Conservation (phyloP, 2,797 vertebrate genomes). For the Falco cherrug region DNA sequence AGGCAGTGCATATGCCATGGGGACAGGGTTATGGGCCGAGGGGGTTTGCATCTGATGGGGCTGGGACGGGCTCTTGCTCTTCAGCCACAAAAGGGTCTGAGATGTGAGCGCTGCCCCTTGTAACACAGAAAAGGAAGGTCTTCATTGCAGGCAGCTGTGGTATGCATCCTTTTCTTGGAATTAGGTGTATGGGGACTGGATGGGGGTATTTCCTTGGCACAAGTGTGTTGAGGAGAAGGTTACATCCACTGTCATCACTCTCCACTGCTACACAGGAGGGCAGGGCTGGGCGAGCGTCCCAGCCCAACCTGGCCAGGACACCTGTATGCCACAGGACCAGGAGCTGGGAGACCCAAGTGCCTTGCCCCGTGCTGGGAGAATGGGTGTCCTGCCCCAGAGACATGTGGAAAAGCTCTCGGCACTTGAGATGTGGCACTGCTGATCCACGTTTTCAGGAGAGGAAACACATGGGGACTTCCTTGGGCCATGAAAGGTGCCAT, state of each 20-base stretch:
- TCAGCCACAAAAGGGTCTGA: background rate
- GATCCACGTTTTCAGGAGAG: background rate
- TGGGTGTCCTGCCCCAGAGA: background rate
- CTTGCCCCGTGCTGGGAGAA: background rate
- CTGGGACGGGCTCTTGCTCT: background rate
- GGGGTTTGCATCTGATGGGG: background rate
- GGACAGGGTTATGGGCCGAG: background rate
- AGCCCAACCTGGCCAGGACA: background rate
- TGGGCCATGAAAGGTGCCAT: background rate
- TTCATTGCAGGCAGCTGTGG: background rate
- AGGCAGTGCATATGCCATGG: accelerated
- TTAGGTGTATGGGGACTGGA: background rate
- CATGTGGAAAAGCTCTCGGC: background rate
- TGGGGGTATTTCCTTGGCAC: background rate
- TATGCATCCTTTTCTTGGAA: accelerated
- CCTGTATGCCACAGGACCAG: too few relatives aligned
- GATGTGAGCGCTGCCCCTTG: background rate
- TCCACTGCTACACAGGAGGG: background rate
- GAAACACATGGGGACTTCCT: background rate
- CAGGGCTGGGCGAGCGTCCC: background rate
- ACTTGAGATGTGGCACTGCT: background rate
- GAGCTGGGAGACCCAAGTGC: background rate
- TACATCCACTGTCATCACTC: background rate
- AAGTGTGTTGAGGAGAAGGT: background rate
- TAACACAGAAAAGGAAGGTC: background rate